A percentile compares a stretch with the other conserved stretches of the same genome.
These are phyloP conservation scores for Ophion ellenae DNA, from an alignment of 2,888 invertebrate species.

Conservation along the genomic window DNA sequence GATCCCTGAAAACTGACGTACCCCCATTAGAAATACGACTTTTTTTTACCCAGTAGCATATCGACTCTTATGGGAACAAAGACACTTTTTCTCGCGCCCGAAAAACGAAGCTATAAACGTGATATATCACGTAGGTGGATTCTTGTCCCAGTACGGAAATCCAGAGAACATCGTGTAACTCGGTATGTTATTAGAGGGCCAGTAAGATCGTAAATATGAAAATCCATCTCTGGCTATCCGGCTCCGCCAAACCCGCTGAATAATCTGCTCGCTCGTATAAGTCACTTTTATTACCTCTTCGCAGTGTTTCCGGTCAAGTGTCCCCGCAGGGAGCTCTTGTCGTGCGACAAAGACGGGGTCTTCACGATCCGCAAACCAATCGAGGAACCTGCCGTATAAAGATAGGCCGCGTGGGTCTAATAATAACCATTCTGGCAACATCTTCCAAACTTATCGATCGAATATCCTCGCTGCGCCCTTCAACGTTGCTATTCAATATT, in stretches of 20 bases:
- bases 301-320: constrained; percentile 79
- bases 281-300: constrained; percentile 77
- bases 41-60: not conserved
- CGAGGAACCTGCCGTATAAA: constrained; percentile 71
- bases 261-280: constrained; percentile 74
- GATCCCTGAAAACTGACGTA: not conserved
- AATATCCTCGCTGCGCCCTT: not conserved
- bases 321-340: constrained; percentile 75
- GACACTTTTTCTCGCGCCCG: not conserved
- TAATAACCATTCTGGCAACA: constrained; percentile 71
- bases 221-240: constrained; percentile 48
- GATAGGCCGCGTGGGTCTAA: constrained; percentile 78
- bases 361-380: constrained; percentile 64
- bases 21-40: not conserved
- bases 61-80: not conserved
- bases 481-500: no score
- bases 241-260: constrained; percentile 57
- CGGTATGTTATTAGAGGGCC: constrained; percentile 59
- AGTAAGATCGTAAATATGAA: constrained; percentile 63
- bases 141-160: constrained; percentile 26
- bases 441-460: constrained; percentile 69
- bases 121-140: constrained; percentile 43
- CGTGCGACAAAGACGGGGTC: constrained; percentile 38
- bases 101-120: constrained; percentile 17
- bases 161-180: constrained; percentile 50